Conservation (phyloP, 2,888 invertebrate genomes). For the Sinohyriopsis cumingii region DNA sequence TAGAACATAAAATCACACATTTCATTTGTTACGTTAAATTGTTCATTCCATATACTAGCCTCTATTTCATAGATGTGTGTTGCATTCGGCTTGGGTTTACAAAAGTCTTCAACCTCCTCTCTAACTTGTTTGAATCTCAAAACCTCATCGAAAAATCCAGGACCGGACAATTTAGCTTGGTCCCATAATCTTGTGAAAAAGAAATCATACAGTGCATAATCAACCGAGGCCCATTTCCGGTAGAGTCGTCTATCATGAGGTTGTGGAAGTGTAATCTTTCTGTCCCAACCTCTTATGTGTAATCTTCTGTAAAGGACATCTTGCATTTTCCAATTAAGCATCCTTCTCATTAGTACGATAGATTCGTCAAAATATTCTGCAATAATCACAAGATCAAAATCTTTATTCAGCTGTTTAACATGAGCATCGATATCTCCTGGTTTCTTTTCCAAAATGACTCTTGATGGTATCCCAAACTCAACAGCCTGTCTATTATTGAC, state of each 20-base stretch:
- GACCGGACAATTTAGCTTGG: conserved; percentile 31
- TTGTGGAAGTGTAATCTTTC: conserved; percentile 26
- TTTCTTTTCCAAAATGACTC: conserved; percentile 27
- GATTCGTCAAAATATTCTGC: conserved; percentile 57
- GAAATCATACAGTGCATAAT: conserved; percentile 42
- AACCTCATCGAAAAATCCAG: conserved; percentile 38
- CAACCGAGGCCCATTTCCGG: conserved; percentile 29
- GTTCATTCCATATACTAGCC: conserved; percentile 19
- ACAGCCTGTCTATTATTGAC: conserved; percentile 46
- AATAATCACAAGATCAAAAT: conserved; percentile 50
- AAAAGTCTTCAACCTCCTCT: conserved; percentile 36
- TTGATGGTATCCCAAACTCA: conserved; percentile 42
- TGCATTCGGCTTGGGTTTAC: conserved; percentile 31
- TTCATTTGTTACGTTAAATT: conserved; percentile 17
- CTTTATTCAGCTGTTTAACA: conserved; percentile 41
- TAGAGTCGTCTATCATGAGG: conserved; percentile 29
- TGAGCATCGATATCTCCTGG: conserved; percentile 29
- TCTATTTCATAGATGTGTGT: conserved; percentile 20
- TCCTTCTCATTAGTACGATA: conserved; percentile 45
- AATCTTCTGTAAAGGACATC: conserved; percentile 46
- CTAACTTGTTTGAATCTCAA: conserved; percentile 36
- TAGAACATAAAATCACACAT: conserved; percentile 24
- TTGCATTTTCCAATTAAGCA: conserved; percentile 42
- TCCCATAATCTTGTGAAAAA: conserved; percentile 36
- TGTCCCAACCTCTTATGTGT: conserved; percentile 37